A percentile compares a stretch with the other conserved stretches of the same genome.
Evolutionary conservation across 1,140 invertebrate genomes (phyloP).

Genomic region (Heliconius hewitsoni): DNA sequence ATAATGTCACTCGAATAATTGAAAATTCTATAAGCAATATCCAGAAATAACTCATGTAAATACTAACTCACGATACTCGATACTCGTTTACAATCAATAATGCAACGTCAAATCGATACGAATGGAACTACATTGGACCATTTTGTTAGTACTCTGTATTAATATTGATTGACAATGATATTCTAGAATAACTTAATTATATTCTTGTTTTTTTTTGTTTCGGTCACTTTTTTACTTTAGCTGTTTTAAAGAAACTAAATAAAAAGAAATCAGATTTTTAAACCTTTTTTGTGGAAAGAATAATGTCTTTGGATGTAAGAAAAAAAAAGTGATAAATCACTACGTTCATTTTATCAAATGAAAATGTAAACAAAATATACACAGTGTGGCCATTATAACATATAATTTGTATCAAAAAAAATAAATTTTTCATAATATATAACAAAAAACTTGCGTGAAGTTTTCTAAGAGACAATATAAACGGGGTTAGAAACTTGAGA

Average conservation of each 20-base stretch:
- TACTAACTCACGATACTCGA: conserved; percentile 47
- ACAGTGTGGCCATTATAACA: background rate
- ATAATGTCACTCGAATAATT: conserved; percentile 25
- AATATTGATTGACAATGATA: too few relatives aligned
- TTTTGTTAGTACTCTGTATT: background rate
- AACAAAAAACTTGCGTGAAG: conserved; percentile 2
- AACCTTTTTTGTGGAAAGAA: too few relatives aligned
- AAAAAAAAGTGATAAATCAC: too few relatives aligned
- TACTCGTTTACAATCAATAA: conserved; percentile 59
- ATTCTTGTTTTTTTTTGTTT: too few relatives aligned
- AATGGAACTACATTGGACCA: background rate
- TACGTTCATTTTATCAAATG: background rate
- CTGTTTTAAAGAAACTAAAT: too few relatives aligned
- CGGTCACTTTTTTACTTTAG: too few relatives aligned
- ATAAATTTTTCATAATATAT: background rate
- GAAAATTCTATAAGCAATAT: conserved; percentile 73
- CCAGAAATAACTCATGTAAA: conserved; percentile 61
- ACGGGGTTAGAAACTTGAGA: conserved; percentile 9
- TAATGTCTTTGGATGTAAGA: too few relatives aligned
- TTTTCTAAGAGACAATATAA: conserved; percentile 12
- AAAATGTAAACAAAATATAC: background rate
- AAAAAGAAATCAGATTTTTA: too few relatives aligned
- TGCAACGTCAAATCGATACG: conserved; percentile 66
- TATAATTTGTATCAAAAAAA: background rate
- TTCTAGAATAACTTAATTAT: too few relatives aligned